Conservation (phyloP, 1,140 invertebrate genomes). For the Papilio helenus region DNA sequence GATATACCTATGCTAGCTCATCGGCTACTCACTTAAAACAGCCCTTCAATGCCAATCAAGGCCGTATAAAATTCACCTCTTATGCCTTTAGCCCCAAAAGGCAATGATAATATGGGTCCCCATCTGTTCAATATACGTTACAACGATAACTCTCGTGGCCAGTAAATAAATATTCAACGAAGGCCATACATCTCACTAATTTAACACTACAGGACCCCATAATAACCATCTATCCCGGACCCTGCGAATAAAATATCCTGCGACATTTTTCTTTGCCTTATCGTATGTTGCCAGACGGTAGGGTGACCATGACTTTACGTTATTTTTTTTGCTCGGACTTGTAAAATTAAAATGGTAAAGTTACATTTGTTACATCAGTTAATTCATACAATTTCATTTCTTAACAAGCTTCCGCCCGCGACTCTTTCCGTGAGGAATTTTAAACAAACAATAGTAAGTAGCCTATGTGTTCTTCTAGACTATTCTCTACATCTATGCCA, state of each 20-base stretch:
- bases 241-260: constrained; percentile 74
- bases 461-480: no score
- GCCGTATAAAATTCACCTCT: not conserved
- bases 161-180: constrained; percentile 79
- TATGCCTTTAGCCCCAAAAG: not conserved
- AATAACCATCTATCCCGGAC: constrained; percentile 76
- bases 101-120: constrained; percentile 33
- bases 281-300: constrained; percentile 70
- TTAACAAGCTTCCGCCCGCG: no score
- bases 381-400: no score
- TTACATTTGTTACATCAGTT: no score
- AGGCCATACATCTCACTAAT: constrained; percentile 78
- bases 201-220: constrained; percentile 76
- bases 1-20: not conserved
- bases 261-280: constrained; percentile 81
- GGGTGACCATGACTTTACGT: not conserved
- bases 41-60: not conserved
- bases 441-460: no score
- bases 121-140: constrained; percentile 47
- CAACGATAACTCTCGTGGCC: constrained; percentile 63
- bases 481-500: no score
- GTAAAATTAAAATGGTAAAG: no score
- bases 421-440: no score
- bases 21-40: not conserved
- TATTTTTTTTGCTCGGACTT: no score